These are phyloP conservation scores for Siniperca scherzeri DNA, from an alignment of 2,797 vertebrate species.

Conservation along the genomic window DNA sequence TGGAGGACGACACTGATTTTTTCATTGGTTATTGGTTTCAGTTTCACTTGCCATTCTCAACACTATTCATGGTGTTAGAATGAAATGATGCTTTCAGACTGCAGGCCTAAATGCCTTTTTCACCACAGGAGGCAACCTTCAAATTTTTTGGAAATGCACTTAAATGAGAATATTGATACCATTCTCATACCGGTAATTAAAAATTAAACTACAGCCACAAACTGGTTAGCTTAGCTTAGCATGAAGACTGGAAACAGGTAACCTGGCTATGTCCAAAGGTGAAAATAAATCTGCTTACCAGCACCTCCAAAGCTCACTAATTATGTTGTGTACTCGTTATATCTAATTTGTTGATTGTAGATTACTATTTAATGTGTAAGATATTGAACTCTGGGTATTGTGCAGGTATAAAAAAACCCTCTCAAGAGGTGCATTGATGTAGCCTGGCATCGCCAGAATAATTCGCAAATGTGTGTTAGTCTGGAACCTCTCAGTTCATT, in stretches of 20 bases:
- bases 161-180: not conserved
- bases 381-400: not conserved
- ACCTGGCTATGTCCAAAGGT: not conserved
- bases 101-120: not conserved
- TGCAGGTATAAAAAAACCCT: not conserved
- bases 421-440: not conserved
- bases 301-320: not conserved
- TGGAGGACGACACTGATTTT: not conserved
- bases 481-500: too few relatives aligned
- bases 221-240: conserved; percentile 7
- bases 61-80: not conserved
- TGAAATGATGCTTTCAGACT: not conserved
- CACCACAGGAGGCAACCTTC: not conserved
- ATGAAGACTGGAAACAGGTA: not conserved
- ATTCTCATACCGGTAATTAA: not conserved
- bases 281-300: not conserved
- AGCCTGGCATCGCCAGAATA: too few relatives aligned
- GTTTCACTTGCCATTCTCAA: not conserved
- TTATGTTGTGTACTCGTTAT: not conserved
- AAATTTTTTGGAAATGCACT: not conserved
- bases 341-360: not conserved
- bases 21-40: not conserved
- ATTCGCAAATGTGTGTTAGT: too few relatives aligned
- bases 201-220: not conserved
- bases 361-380: not conserved